Conservation (phyloP, 2,888 invertebrate species). For the Nemoura dubitans region DNA sequence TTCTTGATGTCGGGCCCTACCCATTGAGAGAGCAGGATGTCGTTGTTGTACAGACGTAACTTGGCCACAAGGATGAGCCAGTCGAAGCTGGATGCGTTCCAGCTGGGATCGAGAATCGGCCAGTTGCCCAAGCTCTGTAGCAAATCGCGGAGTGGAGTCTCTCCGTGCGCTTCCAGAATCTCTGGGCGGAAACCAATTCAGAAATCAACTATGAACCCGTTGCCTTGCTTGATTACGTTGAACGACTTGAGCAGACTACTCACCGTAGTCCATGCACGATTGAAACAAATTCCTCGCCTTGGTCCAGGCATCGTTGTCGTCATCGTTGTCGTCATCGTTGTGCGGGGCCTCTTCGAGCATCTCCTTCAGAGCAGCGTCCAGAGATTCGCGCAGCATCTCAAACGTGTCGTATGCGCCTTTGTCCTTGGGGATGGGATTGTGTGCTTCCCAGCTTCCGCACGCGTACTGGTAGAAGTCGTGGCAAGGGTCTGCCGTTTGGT, state of each 20-base stretch:
- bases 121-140: slow-evolving; percentile 84
- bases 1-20: slow-evolving; percentile 94
- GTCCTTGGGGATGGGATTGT: slow-evolving; percentile 88
- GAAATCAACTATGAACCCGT: slow-evolving; percentile 37
- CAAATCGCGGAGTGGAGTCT: slow-evolving; percentile 74
- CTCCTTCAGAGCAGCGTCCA: slow-evolving; percentile 74
- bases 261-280: slow-evolving; percentile 84
- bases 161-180: slow-evolving; percentile 74
- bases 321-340: neutral
- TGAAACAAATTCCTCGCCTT: slow-evolving; percentile 87
- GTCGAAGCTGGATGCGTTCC: slow-evolving; percentile 74
- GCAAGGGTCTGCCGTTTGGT: slow-evolving; percentile 76
- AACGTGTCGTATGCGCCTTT: slow-evolving; percentile 90
- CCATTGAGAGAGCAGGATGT: slow-evolving; percentile 85
- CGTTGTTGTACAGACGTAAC: slow-evolving; percentile 82
- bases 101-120: slow-evolving; percentile 77
- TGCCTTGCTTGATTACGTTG: neutral
- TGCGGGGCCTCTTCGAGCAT: slow-evolving; percentile 70
- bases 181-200: slow-evolving; percentile 58
- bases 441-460: slow-evolving; percentile 85
- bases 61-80: slow-evolving; percentile 79
- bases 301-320: slow-evolving; percentile 67
- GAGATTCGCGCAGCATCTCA: slow-evolving; percentile 85
- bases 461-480: slow-evolving; percentile 86
- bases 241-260: slow-evolving; percentile 46